phyloP scores from a whole-genome alignment of 2,797 vertebrate genomes.

The Rhynchotus rufescens region DNA sequence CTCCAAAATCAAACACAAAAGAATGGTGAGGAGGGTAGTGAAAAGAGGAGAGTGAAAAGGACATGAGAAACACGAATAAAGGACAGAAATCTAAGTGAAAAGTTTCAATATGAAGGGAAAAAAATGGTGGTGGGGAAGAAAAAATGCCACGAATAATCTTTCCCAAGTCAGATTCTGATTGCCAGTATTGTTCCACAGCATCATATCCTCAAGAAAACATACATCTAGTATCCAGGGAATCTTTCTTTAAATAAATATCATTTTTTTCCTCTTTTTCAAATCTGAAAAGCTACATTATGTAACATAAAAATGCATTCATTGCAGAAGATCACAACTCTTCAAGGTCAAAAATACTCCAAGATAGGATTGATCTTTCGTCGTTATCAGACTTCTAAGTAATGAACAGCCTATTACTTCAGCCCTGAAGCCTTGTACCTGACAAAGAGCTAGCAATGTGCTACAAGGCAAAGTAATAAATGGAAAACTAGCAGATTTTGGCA shows the following conservation, averaged over 20 bases:
- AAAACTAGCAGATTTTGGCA: not conserved
- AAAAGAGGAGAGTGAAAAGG: not conserved
- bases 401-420: slow-evolving; percentile 38
- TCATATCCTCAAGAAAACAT: not conserved
- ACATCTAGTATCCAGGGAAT: not conserved
- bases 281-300: not conserved
- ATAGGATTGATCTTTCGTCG: not conserved
- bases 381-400: slow-evolving; percentile 9
- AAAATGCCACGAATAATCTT: fast-evolving
- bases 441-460: not conserved
- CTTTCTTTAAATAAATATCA: not conserved
- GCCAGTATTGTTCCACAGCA: not conserved
- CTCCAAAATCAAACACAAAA: not conserved
- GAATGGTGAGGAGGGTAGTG: not conserved
- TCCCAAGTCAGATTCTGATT: not conserved
- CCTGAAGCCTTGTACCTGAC: slow-evolving; percentile 35
- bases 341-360: slow-evolving; percentile 18
- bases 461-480: not conserved
- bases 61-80: fast-evolving
- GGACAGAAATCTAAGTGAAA: not conserved
- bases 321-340: not conserved
- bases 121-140: not conserved
- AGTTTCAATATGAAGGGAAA: not conserved
- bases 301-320: not conserved
- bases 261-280: not conserved